Conservation (phyloP, 2,888 invertebrate species). For the Zele albiditarsus region DNA sequence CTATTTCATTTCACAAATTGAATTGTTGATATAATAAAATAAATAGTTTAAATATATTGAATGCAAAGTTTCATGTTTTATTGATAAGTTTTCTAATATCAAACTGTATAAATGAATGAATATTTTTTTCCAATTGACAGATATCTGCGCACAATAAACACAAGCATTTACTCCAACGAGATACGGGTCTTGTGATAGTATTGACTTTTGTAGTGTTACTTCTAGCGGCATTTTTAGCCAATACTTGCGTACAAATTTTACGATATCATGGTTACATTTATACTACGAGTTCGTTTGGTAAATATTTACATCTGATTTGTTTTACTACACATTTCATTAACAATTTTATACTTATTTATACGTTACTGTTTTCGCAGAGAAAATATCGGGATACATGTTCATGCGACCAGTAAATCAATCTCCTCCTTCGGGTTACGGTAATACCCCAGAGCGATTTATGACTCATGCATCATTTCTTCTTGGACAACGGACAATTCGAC, state of each 20-base stretch:
- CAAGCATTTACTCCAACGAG: slow-evolving; percentile 79
- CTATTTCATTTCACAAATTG: background rate
- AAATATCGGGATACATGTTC: slow-evolving; percentile 81
- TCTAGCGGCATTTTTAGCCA: slow-evolving; percentile 85
- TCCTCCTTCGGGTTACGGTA: slow-evolving; percentile 77
- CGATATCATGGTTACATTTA: slow-evolving; percentile 83
- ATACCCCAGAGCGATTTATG: slow-evolving; percentile 80
- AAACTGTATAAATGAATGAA: slow-evolving; percentile 51
- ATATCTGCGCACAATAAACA: slow-evolving; percentile 84
- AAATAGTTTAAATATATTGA: background rate
- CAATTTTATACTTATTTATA: background rate
- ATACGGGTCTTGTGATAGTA: slow-evolving; percentile 80
- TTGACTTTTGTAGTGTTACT: slow-evolving; percentile 85
- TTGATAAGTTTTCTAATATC: background rate
- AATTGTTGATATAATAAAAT: background rate
- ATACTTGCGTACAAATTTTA: slow-evolving; percentile 87
- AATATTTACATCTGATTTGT: slow-evolving; percentile 64
- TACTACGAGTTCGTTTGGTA: slow-evolving; percentile 90
- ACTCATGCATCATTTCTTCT: slow-evolving; percentile 82
- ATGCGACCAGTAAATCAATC: slow-evolving; percentile 79
- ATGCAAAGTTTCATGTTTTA: background rate
- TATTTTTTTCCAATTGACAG: slow-evolving; percentile 54
- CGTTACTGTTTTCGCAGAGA: slow-evolving; percentile 76
- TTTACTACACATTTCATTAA: background rate
- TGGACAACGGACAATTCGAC: slow-evolving; percentile 80